Evolutionary conservation across 2,888 invertebrate genomes (phyloP).

Genomic region (Pseudoips prasinana): DNA sequence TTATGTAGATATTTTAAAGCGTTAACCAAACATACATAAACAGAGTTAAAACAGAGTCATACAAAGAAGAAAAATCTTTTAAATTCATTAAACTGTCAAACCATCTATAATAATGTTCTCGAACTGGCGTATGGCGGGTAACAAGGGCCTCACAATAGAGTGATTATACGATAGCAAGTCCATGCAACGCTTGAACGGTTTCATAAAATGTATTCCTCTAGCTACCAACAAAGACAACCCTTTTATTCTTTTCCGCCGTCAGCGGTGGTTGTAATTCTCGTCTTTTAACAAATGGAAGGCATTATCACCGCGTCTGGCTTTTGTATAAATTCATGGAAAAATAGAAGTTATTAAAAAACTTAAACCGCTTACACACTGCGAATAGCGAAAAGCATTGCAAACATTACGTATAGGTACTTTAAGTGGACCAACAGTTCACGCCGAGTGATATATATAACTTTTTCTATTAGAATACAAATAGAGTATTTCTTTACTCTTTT

Average conservation of each 20-base stretch:
- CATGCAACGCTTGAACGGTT: conserved; percentile 47
- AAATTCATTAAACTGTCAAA: conserved; percentile 30
- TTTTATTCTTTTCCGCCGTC: conserved; percentile 71
- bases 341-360: conserved; percentile 68
- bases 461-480: too few relatives aligned
- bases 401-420: conserved; percentile 1
- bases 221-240: conserved; percentile 66
- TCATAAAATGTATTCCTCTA: conserved; percentile 68
- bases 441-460: too few relatives aligned
- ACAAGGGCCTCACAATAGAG: conserved; percentile 46
- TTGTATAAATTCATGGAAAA: conserved; percentile 73
- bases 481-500: too few relatives aligned
- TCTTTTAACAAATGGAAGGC: conserved; percentile 76
- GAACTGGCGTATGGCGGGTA: conserved; percentile 38
- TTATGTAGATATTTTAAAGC: too few relatives aligned
- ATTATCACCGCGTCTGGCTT: conserved; percentile 72
- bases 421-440: too few relatives aligned
- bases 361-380: conserved; percentile 61
- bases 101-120: conserved; percentile 28
- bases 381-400: too few relatives aligned
- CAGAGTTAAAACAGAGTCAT: too few relatives aligned
- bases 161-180: conserved; percentile 56
- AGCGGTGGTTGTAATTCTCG: conserved; percentile 66
- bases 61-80: background rate
- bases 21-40: too few relatives aligned